Base-by-base conservation (phyloP, 1,140 invertebrate species). In the Sitodiplosis mosellana region DNA sequence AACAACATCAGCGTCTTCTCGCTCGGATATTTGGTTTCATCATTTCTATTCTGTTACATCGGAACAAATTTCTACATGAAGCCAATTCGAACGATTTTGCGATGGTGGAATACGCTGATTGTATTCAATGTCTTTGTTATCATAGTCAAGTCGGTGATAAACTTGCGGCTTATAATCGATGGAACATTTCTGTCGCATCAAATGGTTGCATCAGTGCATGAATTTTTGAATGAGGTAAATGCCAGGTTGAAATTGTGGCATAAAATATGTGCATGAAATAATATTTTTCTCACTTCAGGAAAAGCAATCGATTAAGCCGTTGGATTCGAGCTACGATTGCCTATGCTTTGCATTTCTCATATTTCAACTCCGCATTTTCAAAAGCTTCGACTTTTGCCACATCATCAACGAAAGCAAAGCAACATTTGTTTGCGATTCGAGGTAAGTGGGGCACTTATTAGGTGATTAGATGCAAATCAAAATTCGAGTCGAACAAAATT, bases 41-140 rank as follows among this genome's bases (percentile, higher is more conserved):
- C 88, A 0, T 96, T 97, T 60, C 72, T 89, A 36, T 94, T 95
- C 60, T 72, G 95, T 4, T 95, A 91, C 90, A 86, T 87, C 67
- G 92, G 91, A 37, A 88, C 88, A 47, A 87, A 93, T 57, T 84
- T 92, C 57, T 90, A 92, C 57, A 65, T 90, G 7, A 73, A 83
- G 55, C 84, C 87, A 0, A 73, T 81, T 19, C 72, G 74, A 40
- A 77, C 73, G 41, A 83, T 93, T 47, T 63, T 91, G 0, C 77
- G 76, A 61, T 81, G 81, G 81, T 96, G 91, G 90, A 87, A 90
- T 49, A 70, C 77, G 54, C 58, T 95, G 1, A 68, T 94, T n/a
- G 77, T 77, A 1, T 94, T 92, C 27, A 27, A 27, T 27, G 27
- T 27, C 3, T 27, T 27, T 27, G 27, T 27, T 3, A 27, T 27